Evolutionary conservation across 2,888 invertebrate genomes (phyloP), one percentile per base, ranked within the genome.

Genomic region (Cylindroiulus punctatus): DNA sequence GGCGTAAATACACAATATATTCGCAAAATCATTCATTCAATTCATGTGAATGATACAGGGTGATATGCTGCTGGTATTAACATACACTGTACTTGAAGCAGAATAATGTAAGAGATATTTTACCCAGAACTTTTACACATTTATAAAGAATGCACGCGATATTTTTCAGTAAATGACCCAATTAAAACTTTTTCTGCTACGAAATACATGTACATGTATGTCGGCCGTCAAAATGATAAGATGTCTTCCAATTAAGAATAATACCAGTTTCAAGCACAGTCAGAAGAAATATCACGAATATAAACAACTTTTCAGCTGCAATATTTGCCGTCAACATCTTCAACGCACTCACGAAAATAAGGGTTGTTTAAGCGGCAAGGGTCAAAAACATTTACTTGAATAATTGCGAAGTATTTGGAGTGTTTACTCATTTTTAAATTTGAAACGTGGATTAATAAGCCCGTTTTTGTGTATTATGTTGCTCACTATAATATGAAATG

Each of bases 181-280:
- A 76, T 76, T 76, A 76, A 30, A 76, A 30, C 30, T 14, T 76
- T 76, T 76, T 76, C 17, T 14, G 22, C 14, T 3, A 76, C 1
- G 76, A 76, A 76, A 76, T 76, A 36, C 36, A 36, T 36, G 36
- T 36, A 36, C 36, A 36, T 36, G 36, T 36, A 76, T 76, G 76
- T 76, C 76, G 76, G 76, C 76, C 76, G 14, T 76, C 76, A 30
- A 76, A 65, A 76, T 30, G 76, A 76, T 76, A 76, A 76, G 76
- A 76, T 30, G 30, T 76, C 30, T 76, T 30, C 76, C 76, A 76
- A 76, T 76, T 76, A 76, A 76, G 76, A 10, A 26, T 30, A 76
- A 12, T 30, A 76, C 76, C 76, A 76, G 30, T 76, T 76, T 76
- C 76, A 76, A 76, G 76, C 76, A 76, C 76, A 76, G 12, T 76